These are phyloP conservation scores for Papilio elwesi DNA, from an alignment of 2,888 invertebrate species.

Conservation along the genomic window DNA sequence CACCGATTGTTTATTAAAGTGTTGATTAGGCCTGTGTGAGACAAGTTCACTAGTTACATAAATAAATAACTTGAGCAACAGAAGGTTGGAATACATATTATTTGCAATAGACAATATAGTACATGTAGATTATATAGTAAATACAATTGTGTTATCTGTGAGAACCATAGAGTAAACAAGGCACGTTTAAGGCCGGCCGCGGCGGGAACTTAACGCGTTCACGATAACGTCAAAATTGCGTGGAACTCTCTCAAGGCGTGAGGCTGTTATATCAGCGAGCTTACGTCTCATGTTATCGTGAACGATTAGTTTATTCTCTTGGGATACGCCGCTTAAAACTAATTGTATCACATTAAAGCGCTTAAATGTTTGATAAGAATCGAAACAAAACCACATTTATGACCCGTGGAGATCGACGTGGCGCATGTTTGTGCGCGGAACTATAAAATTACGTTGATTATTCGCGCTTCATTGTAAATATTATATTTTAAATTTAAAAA, in stretches of 20 bases:
- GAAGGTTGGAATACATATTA: neutral
- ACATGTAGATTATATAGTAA: slow-evolving; percentile 6
- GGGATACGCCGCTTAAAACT: neutral
- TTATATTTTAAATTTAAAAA: slow-evolving; percentile 4
- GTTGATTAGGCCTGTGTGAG: neutral
- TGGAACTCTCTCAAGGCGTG: too few relatives aligned
- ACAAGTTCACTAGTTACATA: neutral
- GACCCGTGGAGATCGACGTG: too few relatives aligned
- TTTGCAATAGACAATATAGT: neutral
- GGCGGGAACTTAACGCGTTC: neutral
- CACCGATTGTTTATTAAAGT: neutral
- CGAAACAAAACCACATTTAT: too few relatives aligned
- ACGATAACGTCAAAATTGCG: too few relatives aligned
- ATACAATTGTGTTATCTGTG: slow-evolving; percentile 31
- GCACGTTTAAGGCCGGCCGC: slow-evolving; percentile 36
- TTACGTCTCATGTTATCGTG: too few relatives aligned
- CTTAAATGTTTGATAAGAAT: neutral
- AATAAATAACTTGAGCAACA: slow-evolving; percentile 34
- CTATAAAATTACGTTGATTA: too few relatives aligned
- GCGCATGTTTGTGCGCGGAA: too few relatives aligned
- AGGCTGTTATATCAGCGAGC: too few relatives aligned
- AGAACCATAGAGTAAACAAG: slow-evolving; percentile 9
- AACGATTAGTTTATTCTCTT: too few relatives aligned
- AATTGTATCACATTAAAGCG: slow-evolving; percentile 17
- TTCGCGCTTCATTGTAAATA: slow-evolving; percentile 2